A percentile compares a stretch with the other conserved stretches of the same genome.
Evolutionary conservation across 2,113 vertebrate genomes (phyloP).

Genomic region (Ochotona princeps): DNA sequence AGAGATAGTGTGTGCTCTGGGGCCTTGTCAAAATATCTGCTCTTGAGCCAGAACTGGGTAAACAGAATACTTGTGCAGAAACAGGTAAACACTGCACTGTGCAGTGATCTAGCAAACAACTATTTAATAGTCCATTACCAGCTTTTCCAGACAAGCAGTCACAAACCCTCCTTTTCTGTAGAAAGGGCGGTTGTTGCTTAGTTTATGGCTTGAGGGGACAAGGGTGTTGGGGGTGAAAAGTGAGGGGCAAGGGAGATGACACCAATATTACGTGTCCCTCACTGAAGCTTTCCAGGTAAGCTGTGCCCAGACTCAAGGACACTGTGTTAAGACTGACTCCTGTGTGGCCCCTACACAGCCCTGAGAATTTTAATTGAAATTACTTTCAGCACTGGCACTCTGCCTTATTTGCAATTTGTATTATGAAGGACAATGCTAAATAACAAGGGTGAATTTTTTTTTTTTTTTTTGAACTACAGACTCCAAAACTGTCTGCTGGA

Average conservation of each 20-base stretch:
- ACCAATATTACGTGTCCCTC: conserved; percentile 57
- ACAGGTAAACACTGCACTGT: conserved; percentile 67
- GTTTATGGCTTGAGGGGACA: conserved; percentile 11
- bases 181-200: conserved; percentile 44
- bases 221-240: no score
- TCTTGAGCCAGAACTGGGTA: conserved; percentile 75
- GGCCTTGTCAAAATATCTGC: conserved; percentile 71
- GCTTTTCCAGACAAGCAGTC: conserved; percentile 73
- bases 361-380: conserved; percentile 83
- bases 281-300: conserved; percentile 75
- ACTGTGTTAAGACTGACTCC: conserved; percentile 58
- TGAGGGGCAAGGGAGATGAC: background rate
- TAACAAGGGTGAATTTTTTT: conserved; percentile 66
- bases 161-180: conserved; percentile 36
- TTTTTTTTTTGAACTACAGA: conserved; percentile 30
- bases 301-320: conserved; percentile 75
- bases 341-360: conserved; percentile 69
- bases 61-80: conserved; percentile 72
- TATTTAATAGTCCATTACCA: conserved; percentile 80
- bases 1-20: conserved; percentile 51
- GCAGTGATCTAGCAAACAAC: conserved; percentile 71
- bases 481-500: conserved; percentile 20
- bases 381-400: conserved; percentile 71
- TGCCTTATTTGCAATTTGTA: conserved; percentile 83
- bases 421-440: conserved; percentile 78